These are phyloP conservation scores for Diachasmimorpha longicaudata DNA, from an alignment of 1,140 invertebrate species.

Conservation along the genomic window DNA sequence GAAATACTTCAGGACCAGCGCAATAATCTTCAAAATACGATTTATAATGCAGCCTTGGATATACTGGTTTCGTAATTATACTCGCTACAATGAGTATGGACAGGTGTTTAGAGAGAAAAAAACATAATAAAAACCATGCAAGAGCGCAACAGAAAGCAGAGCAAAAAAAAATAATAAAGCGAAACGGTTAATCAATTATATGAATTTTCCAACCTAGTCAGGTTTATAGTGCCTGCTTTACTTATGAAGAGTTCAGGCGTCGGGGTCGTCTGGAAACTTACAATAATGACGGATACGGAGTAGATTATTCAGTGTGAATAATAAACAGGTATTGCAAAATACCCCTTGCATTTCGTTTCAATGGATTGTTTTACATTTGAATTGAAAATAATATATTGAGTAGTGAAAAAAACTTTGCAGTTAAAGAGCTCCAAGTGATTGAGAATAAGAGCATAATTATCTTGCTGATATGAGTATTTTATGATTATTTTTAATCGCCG, in stretches of 20 bases:
- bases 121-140: neutral
- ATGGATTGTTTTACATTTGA: slow-evolving; percentile 34
- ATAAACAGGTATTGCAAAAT: slow-evolving; percentile 28
- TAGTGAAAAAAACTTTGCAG: neutral
- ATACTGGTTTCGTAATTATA: neutral
- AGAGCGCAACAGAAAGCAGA: neutral
- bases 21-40: neutral
- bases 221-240: slow-evolving; percentile 30
- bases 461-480: neutral
- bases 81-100: neutral
- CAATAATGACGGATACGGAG: slow-evolving; percentile 30
- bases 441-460: neutral
- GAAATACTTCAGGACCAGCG: neutral
- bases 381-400: slow-evolving; percentile 21
- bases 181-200: slow-evolving; percentile 28
- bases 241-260: slow-evolving; percentile 34
- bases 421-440: neutral
- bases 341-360: slow-evolving; percentile 29
- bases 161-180: neutral
- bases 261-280: slow-evolving; percentile 33
- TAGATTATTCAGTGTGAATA: slow-evolving; percentile 35
- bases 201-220: slow-evolving; percentile 20
- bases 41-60: neutral
- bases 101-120: neutral
- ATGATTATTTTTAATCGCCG: neutral